Conservation (phyloP, 2,888 invertebrate genomes). For the Tenthredo livida region DNA sequence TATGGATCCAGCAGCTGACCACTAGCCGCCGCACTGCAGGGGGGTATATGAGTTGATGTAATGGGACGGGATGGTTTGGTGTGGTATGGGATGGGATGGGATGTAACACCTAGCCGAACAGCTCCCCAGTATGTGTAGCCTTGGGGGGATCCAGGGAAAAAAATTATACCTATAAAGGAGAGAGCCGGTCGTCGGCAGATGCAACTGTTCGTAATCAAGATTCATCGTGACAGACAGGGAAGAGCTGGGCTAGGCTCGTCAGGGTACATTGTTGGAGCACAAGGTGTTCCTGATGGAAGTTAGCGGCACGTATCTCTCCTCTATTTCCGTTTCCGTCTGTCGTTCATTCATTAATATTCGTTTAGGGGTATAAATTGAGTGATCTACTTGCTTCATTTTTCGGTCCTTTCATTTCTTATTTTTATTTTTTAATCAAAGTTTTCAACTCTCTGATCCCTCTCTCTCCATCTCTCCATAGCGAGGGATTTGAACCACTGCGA, state of each 20-base stretch:
- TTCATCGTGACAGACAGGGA: conserved; percentile 35
- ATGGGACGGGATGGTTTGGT: background rate
- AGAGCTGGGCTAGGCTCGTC: conserved; percentile 9
- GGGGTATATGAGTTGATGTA: conserved; percentile 27
- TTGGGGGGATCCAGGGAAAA: background rate
- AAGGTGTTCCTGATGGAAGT: conserved; percentile 16
- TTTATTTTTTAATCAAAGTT: background rate
- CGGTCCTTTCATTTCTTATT: background rate
- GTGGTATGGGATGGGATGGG: background rate
- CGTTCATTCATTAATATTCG: background rate
- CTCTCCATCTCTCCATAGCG: background rate
- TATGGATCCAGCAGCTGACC: conserved; percentile 33
- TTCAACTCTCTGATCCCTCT: background rate
- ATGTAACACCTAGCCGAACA: background rate
- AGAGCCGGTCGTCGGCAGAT: conserved; percentile 36
- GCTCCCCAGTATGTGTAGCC: background rate
- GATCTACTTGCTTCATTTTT: background rate
- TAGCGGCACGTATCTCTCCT: background rate
- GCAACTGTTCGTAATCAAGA: conserved; percentile 45
- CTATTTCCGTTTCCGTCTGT: conserved; percentile 8
- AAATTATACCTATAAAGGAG: background rate
- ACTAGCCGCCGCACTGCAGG: conserved; percentile 1
- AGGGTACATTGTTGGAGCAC: conserved; percentile 28
- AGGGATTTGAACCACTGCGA: background rate
- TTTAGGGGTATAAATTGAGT: background rate